Conservation (phyloP, 2,113 vertebrate species). For the Zosterops hypoxanthus region DNA sequence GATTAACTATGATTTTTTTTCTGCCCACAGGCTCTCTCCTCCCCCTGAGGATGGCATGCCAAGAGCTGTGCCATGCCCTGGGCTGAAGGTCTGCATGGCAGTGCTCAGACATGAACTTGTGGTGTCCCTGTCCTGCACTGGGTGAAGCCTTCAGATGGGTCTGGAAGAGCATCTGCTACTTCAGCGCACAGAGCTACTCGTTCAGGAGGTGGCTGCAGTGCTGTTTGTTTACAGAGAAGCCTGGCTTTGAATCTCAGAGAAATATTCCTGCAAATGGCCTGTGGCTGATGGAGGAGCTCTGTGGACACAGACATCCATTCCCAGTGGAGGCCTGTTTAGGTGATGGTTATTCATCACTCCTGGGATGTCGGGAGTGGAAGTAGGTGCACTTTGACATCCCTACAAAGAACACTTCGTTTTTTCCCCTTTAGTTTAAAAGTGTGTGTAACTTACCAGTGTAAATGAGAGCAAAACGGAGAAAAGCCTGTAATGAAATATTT, state of each 20-base stretch:
- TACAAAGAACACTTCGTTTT: neutral
- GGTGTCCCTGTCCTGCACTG: neutral
- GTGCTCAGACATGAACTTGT: accelerated
- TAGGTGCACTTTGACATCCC: neutral
- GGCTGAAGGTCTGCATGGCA: neutral
- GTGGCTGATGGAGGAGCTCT: neutral
- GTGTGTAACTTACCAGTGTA: neutral
- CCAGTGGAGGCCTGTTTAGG: neutral
- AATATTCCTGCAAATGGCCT: neutral
- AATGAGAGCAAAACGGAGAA: constrained; percentile 19
- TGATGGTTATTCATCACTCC: neutral
- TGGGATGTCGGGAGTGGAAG: neutral
- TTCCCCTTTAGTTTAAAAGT: neutral
- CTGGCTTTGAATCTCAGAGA: neutral
- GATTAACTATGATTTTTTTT: neutral
- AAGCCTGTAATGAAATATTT: neutral
- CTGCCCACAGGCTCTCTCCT: neutral
- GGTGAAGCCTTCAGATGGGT: neutral
- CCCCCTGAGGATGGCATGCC: neutral
- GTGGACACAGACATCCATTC: neutral
- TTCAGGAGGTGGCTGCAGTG: neutral
- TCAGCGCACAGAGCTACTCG: accelerated
- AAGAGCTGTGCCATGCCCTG: neutral
- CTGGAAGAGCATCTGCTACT: neutral
- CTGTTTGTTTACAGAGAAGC: neutral